These are phyloP conservation scores for Eptesicus fuscus DNA, from an alignment of 2,113 vertebrate genomes.

Conservation along the genomic window DNA sequence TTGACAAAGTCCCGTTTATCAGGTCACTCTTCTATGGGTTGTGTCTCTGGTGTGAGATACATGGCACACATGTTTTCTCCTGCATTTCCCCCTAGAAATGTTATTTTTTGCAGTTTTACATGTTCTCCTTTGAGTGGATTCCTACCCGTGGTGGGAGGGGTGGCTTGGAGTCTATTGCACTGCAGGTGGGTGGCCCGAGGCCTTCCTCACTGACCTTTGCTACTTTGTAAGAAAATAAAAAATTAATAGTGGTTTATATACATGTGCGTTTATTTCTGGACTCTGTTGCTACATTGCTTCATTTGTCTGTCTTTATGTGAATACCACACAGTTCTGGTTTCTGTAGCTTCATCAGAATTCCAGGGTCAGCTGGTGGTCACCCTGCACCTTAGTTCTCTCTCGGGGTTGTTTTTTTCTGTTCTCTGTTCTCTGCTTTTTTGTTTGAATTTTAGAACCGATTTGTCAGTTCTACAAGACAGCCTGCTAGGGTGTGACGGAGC, in stretches of 20 bases:
- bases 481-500: background rate
- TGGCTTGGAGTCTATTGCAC: background rate
- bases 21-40: too few species aligned
- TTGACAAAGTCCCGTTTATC: too few species aligned
- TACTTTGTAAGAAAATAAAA: background rate
- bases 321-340: background rate
- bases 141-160: background rate
- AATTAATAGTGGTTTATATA: background rate
- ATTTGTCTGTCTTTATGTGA: too few species aligned
- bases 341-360: background rate
- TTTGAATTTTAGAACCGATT: background rate
- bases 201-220: background rate
- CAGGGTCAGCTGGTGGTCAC: rapidly evolving
- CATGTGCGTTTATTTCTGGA: background rate
- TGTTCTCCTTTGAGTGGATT: rapidly evolving
- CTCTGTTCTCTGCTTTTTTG: background rate
- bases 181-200: background rate
- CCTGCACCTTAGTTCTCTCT: background rate
- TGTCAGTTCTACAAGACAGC: background rate
- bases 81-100: too few species aligned
- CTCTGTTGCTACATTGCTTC: rapidly evolving
- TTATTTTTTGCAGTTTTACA: rapidly evolving
- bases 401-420: background rate
- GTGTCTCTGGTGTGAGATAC: background rate
- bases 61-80: background rate